These are phyloP conservation scores for Drosophila tropicalis DNA, from an alignment of 1,140 invertebrate genomes.

Conservation along the genomic window DNA sequence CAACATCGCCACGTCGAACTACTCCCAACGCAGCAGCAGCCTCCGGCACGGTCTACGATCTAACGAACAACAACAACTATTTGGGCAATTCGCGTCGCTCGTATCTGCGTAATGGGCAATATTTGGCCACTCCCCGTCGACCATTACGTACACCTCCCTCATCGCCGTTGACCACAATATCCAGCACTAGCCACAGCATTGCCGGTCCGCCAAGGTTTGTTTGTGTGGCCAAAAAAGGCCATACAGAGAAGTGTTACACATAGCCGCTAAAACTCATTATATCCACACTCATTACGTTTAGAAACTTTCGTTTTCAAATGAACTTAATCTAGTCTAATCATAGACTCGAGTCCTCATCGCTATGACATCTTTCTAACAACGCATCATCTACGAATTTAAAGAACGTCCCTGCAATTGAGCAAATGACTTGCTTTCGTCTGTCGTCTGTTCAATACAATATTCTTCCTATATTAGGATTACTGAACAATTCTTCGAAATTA, in stretches of 20 bases:
- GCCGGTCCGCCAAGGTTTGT: constrained; percentile 80
- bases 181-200: constrained; percentile 68
- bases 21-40: constrained; percentile 30
- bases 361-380: too few species aligned
- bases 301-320: background rate
- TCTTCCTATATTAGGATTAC: too few species aligned
- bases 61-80: constrained; percentile 50
- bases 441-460: too few species aligned
- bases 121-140: constrained; percentile 69
- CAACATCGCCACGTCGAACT: constrained; percentile 35
- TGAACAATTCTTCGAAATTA: too few species aligned
- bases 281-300: background rate
- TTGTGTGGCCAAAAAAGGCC: constrained; percentile 19
- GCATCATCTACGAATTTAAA: too few species aligned
- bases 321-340: background rate
- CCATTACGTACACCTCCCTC: constrained; percentile 77
- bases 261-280: too few species aligned
- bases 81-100: constrained; percentile 49
- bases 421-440: too few species aligned
- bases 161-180: constrained; percentile 76
- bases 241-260: background rate
- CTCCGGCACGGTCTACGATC: constrained; percentile 43
- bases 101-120: constrained; percentile 57
- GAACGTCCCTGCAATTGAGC: too few species aligned
- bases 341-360: too few species aligned